phyloP scores from a whole-genome alignment of 1,140 invertebrate species.

The Drosophila ananassae region DNA sequence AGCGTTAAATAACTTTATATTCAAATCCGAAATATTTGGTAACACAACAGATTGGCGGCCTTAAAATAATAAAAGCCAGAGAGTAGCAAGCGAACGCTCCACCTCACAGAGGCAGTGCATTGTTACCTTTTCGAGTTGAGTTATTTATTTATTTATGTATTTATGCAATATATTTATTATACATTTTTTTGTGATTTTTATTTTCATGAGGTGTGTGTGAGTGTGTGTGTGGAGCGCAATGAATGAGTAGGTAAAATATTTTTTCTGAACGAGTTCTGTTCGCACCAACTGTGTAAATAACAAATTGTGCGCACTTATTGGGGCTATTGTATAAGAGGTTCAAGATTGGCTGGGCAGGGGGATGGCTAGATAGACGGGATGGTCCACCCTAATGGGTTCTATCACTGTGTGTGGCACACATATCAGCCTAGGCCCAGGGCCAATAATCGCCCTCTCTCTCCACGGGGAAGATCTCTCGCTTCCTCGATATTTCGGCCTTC shows the following conservation, averaged over 20 bases:
- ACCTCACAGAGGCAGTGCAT: slow-evolving; percentile 52
- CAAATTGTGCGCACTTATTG: slow-evolving; percentile 24
- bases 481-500: slow-evolving; percentile 9
- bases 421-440: slow-evolving; percentile 17
- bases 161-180: slow-evolving; percentile 76
- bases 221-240: slow-evolving; percentile 9
- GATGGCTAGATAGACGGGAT: neutral
- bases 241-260: slow-evolving; percentile 43
- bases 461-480: slow-evolving; percentile 7
- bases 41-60: slow-evolving; percentile 17
- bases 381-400: slow-evolving; percentile 30
- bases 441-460: slow-evolving; percentile 3
- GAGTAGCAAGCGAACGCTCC: slow-evolving; percentile 29
- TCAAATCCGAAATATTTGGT: slow-evolving; percentile 7
- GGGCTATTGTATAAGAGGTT: slow-evolving; percentile 32
- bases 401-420: slow-evolving; percentile 31
- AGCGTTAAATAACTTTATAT: neutral
- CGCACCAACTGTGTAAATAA: slow-evolving; percentile 73
- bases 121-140: slow-evolving; percentile 46
- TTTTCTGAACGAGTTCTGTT: slow-evolving; percentile 40
- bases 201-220: slow-evolving; percentile 26
- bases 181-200: slow-evolving; percentile 36
- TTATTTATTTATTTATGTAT: slow-evolving; percentile 65
- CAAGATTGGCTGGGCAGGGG: neutral
- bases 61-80: slow-evolving; percentile 60